Evolutionary conservation across 2,888 invertebrate genomes (phyloP).

Genomic region (Drosophila atripex): DNA sequence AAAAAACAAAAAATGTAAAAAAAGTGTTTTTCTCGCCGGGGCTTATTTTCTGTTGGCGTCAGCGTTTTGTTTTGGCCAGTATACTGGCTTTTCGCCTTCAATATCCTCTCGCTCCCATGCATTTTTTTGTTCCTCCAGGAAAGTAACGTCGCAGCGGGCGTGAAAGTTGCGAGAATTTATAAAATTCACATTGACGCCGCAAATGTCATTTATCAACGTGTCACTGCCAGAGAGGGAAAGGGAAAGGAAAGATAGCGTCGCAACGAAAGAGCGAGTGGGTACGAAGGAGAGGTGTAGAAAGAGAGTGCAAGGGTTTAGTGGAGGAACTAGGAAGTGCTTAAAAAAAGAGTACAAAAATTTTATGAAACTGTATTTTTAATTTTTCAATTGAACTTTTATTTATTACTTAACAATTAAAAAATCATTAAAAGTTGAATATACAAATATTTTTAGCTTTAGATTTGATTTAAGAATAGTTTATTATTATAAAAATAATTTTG

Average conservation of each 20-base stretch:
- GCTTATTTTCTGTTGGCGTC: slow-evolving; percentile 40
- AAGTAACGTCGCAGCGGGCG: slow-evolving; percentile 60
- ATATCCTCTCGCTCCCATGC: background rate
- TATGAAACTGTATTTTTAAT: too few relatives aligned
- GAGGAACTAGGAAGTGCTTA: background rate
- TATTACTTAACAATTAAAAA: too few relatives aligned
- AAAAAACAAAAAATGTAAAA: background rate
- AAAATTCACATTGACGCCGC: slow-evolving; percentile 78
- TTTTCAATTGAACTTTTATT: too few relatives aligned
- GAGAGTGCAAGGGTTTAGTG: background rate
- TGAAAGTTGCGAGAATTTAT: slow-evolving; percentile 77
- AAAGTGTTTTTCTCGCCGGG: slow-evolving; percentile 1
- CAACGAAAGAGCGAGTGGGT: background rate
- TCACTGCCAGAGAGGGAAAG: slow-evolving; percentile 56
- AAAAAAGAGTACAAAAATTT: too few relatives aligned
- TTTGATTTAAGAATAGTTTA: too few relatives aligned
- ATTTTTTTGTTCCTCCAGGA: background rate
- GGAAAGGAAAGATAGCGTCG: background rate
- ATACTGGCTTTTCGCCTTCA: slow-evolving; percentile 39
- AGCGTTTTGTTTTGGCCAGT: slow-evolving; percentile 72
- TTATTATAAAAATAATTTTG: too few relatives aligned
- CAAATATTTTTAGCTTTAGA: too few relatives aligned
- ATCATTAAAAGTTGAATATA: too few relatives aligned
- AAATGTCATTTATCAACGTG: slow-evolving; percentile 79
- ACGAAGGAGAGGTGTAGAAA: background rate